These are phyloP conservation scores for Tachuris rubrigastra DNA, from an alignment of 2,113 vertebrate species.

Conservation along the genomic window DNA sequence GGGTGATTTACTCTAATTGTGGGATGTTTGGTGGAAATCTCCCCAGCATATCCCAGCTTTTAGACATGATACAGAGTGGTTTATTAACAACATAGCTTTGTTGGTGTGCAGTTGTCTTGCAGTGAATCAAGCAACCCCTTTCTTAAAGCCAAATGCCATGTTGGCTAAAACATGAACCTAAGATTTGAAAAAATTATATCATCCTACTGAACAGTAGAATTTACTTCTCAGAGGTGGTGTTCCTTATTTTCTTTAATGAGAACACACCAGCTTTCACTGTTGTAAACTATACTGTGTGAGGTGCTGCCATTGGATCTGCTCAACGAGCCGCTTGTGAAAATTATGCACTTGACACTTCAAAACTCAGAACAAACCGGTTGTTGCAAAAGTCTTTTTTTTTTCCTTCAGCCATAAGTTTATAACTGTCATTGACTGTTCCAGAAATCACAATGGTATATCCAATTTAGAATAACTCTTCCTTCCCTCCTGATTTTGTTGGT, in stretches of 20 bases:
- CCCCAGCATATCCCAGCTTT: conserved; percentile 33
- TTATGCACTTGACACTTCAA: not conserved
- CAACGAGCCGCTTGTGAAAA: not conserved
- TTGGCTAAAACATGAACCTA: not conserved
- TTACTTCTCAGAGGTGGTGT: not conserved
- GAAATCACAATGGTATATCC: not conserved
- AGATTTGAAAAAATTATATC: not conserved
- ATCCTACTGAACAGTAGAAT: not conserved
- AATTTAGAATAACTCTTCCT: not conserved
- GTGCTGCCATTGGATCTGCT: not conserved
- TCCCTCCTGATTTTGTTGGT: not conserved
- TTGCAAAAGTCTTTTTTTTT: not conserved
- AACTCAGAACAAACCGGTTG: not conserved
- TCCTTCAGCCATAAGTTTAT: not conserved
- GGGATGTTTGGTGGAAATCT: conserved; percentile 36
- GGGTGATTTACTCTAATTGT: conserved; percentile 53
- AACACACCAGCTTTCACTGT: not conserved
- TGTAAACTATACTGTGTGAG: not conserved
- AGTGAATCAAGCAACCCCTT: conserved; percentile 20
- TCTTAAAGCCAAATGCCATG: not conserved
- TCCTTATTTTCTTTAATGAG: not conserved
- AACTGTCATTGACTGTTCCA: not conserved
- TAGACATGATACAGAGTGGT: not conserved
- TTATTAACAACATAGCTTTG: conserved; percentile 38
- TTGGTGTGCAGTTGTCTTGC: conserved; percentile 24